Base-by-base conservation (phyloP, 2,113 vertebrate genomes). In the Gobio gobio region DNA sequence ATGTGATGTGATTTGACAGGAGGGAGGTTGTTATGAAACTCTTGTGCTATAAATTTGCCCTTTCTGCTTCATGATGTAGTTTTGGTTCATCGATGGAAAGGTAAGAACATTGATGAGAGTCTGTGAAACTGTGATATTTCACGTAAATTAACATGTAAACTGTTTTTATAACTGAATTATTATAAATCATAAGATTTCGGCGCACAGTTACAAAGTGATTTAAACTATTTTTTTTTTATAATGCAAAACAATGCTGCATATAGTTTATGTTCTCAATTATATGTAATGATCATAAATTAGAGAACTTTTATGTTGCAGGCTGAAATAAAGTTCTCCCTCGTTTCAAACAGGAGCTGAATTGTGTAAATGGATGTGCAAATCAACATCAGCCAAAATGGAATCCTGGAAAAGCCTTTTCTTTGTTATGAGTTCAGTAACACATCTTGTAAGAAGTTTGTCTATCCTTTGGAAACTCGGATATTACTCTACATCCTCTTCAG, bases 401-500 rank as follows among this genome's bases (percentile, higher is more conserved):
- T 54, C 3, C 5, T 16, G 18, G 76, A 86, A 75, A 82, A 77
- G 20, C 43, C 56, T 45, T 24, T 75, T 24, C 58, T 92, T 84
- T 94, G 95, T 87, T 93, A 92, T 64, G 92, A 93, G 83, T 90
- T 88, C 0, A 9, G 93, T 54, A 97, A 96, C 54, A 85, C 68
- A 58, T 96, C 96, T 80, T 96, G 95, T 78, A 63, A 89, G 83
- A 95, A 92, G 78, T 91, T 80, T 88, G 86, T 29, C 56, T 95
- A 94, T 94, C 89, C 94, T 3, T 89, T 86, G 40, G 90, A 86
- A 5, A 26, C 90, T 22, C 94, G 89, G 1, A 83, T 91, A 86
- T 87, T 93, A 63, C 90, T 96, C 83, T 96, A 96, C 63, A 74
- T 92, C 75, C 85, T 95, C 56, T 94, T 95, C 92, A 72, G 88